Evolutionary conservation across 37 sponge, comb jelly and placozoan genomes (phyloP).

Genomic region (Aphrocallistes beatrix): DNA sequence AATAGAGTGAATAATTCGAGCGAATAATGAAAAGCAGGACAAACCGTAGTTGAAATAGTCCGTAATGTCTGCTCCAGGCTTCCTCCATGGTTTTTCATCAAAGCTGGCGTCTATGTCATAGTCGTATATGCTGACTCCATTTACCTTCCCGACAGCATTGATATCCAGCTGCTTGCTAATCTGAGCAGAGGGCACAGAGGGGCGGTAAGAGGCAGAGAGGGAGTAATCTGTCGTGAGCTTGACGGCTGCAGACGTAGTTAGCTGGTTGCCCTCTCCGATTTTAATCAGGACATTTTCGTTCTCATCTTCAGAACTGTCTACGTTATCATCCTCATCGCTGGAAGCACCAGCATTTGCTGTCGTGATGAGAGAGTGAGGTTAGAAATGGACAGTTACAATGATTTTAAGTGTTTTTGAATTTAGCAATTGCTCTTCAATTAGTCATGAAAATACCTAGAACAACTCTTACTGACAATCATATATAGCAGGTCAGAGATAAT

Average conservation of each 20-base stretch:
- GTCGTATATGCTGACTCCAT: constrained; percentile 69
- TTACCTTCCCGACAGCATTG: constrained; percentile 68
- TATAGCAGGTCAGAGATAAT: too few relatives aligned
- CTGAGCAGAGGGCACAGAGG: background rate
- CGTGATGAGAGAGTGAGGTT: constrained; percentile 1
- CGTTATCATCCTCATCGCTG: background rate
- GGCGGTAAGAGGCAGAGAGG: background rate
- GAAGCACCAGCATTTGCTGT: background rate
- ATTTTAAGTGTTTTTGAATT: too few relatives aligned
- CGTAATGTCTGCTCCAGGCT: constrained; percentile 92
- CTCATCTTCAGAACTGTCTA: background rate
- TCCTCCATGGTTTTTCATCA: constrained; percentile 87
- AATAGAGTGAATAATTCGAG: background rate
- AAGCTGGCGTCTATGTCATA: constrained; percentile 59
- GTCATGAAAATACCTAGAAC: too few relatives aligned
- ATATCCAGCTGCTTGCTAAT: constrained; percentile 65
- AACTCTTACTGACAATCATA: too few relatives aligned
- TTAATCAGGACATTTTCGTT: background rate
- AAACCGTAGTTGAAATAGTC: constrained; percentile 97
- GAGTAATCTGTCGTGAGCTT: background rate
- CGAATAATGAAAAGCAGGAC: background rate
- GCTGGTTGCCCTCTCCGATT: background rate
- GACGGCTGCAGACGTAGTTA: background rate
- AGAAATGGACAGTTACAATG: too few relatives aligned
- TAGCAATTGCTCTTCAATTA: too few relatives aligned